These are phyloP conservation scores for Dreissena polymorpha DNA, from an alignment of 1,140 invertebrate genomes.

Conservation along the genomic window DNA sequence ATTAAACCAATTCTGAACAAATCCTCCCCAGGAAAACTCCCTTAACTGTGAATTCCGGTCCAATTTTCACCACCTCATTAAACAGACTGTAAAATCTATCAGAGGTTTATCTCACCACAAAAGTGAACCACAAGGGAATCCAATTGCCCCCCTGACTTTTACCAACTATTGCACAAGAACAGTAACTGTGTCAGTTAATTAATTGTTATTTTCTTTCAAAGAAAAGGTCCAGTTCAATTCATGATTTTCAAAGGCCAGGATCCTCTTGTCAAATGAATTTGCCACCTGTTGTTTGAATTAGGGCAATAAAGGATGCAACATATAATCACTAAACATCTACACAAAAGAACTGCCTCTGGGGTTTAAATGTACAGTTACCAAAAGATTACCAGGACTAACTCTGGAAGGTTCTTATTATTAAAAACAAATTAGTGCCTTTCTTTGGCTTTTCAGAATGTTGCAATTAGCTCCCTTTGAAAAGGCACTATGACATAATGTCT, in stretches of 20 bases:
- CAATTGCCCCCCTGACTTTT: neutral
- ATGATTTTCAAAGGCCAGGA: neutral
- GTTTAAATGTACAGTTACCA: too few relatives aligned
- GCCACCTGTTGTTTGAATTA: neutral
- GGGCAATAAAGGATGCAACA: neutral
- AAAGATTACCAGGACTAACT: too few relatives aligned
- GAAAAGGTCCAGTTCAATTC: neutral
- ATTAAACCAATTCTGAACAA: neutral
- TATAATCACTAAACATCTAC: too few relatives aligned
- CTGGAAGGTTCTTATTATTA: neutral
- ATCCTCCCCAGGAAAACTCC: neutral
- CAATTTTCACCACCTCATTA: slow-evolving; percentile 39
- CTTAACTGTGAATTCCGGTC: neutral
- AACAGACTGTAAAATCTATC: slow-evolving; percentile 36
- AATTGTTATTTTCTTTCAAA: too few relatives aligned
- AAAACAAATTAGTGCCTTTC: neutral
- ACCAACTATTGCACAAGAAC: slow-evolving; percentile 5
- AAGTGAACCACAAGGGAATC: slow-evolving; percentile 1
- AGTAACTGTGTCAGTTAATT: neutral
- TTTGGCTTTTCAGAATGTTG: neutral
- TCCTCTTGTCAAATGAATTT: neutral
- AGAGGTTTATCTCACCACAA: slow-evolving; percentile 32
- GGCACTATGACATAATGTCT: neutral
- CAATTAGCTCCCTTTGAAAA: neutral
- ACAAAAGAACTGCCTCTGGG: too few relatives aligned